Evolutionary conservation across 2,797 vertebrate genomes (phyloP), one percentile per base, ranked within the genome.

Genomic region (Pantherophis alleghaniensis): DNA sequence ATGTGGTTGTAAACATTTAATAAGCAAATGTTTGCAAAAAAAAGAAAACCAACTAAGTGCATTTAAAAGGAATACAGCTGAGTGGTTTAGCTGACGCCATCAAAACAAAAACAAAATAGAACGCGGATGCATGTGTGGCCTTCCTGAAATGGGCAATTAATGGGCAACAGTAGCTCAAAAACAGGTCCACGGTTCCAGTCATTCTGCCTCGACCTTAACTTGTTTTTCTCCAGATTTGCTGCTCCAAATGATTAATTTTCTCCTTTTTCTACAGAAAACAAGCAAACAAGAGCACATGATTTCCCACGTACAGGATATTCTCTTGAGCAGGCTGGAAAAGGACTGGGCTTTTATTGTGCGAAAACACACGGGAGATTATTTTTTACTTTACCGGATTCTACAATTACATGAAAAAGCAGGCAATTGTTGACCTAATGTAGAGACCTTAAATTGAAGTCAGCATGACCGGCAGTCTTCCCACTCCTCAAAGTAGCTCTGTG

Each of bases 221-320:
- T 95, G 95, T 96, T 93, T 94, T 94, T 66, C 14, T 93, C 94
- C 95, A 93, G 95, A 94, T 42, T 95, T 93, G 94, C 66, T 94
- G 51, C 56, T 93, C 61, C 91, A 53, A 94, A 93, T 56, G 79
- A 95, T 93, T 95, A 94, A 94, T 92, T 92, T 61, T 96, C 96
- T 93, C 89, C 56, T 59, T 92, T 93, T 74, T 93, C 47, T 92
- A 89, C 94, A 5, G 5, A 91, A 93, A 95, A 96, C 94, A 56
- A 91, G 94, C 93, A 95, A 95, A 94, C 79, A 96, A 96, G 95
- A 95, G 94, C 93, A 95, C 56, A 92, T 14, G 92, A 92, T 74
- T 96, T 92, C 96, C 95, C 63, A 16, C 66, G 69, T 90, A 95
- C 92, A 94, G 90, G 91, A 94, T 91, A 56, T 94, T 97, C 96